These are phyloP conservation scores for Scrobipalpa atriplicella DNA, from an alignment of 2,888 invertebrate genomes.

Conservation along the genomic window DNA sequence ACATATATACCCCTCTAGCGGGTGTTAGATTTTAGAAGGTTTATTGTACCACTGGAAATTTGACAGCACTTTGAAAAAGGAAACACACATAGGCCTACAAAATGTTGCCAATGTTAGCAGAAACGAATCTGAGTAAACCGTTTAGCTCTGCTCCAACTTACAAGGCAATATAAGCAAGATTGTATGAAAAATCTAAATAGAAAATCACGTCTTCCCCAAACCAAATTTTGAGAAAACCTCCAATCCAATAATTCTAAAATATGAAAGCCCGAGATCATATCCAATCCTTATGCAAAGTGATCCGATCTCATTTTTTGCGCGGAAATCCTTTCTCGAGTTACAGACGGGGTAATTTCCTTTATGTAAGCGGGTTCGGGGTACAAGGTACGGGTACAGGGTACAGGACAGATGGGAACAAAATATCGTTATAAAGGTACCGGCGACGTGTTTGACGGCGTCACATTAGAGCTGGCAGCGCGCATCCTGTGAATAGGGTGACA, in stretches of 20 bases:
- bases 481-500: constrained; percentile 35
- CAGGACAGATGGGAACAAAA: constrained; percentile 55
- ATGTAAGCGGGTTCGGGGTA: constrained; percentile 50
- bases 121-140: too few relatives aligned
- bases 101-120: too few relatives aligned
- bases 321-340: constrained; percentile 33
- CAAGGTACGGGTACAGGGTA: constrained; percentile 4
- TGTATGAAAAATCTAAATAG: not conserved
- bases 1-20: too few relatives aligned
- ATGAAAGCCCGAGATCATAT: constrained; percentile 14
- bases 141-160: too few relatives aligned
- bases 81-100: too few relatives aligned
- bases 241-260: constrained; percentile 17
- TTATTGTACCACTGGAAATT: too few relatives aligned
- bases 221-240: constrained; percentile 1
- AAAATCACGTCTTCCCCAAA: not conserved
- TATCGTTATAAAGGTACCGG: constrained; percentile 61
- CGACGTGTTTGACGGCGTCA: constrained; percentile 40
- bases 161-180: not conserved
- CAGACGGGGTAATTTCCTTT: constrained; percentile 57
- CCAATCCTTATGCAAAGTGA: constrained; percentile 24
- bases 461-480: constrained; percentile 41
- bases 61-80: too few relatives aligned
- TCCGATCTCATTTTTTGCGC: constrained; percentile 20
- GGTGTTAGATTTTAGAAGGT: too few relatives aligned